Conservation (phyloP, 2,888 invertebrate genomes). For the Sminthurides aquaticus region DNA sequence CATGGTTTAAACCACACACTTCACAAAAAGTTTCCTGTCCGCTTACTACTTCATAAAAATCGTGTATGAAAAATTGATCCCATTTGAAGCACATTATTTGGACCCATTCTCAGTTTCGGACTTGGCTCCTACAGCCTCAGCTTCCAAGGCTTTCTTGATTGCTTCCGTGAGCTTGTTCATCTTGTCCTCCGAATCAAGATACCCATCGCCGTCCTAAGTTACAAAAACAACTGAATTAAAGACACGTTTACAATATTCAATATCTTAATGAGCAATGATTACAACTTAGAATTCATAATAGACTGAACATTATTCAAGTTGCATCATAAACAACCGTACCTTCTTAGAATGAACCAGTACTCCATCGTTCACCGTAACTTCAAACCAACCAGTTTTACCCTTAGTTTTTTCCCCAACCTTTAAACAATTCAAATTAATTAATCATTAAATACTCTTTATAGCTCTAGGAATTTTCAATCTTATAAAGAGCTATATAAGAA, state of each 20-base stretch:
- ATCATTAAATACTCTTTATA: background rate
- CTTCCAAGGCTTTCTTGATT: slow-evolving; percentile 2
- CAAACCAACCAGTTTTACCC: slow-evolving; percentile 11
- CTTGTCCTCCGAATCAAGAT: slow-evolving; percentile 7
- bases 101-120: background rate
- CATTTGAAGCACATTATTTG: background rate
- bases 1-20: slow-evolving; percentile 5
- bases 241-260: too few species aligned
- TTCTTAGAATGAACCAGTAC: slow-evolving; percentile 15
- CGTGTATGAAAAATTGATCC: too few species aligned
- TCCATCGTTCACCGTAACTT: slow-evolving; percentile 1
- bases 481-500: too few species aligned
- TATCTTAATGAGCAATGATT: too few species aligned
- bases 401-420: slow-evolving; percentile 12
- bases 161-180: slow-evolving; percentile 7
- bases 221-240: background rate
- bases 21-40: slow-evolving; percentile 5
- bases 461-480: too few species aligned
- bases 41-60: background rate
- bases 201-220: slow-evolving; percentile 10
- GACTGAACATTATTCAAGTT: too few species aligned
- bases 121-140: background rate
- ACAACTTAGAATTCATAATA: too few species aligned
- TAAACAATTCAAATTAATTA: background rate
- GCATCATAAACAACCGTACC: slow-evolving; percentile 9